These are phyloP conservation scores for Ascidia mentula DNA, from an alignment of 23 tunicate species.

Conservation along the genomic window DNA sequence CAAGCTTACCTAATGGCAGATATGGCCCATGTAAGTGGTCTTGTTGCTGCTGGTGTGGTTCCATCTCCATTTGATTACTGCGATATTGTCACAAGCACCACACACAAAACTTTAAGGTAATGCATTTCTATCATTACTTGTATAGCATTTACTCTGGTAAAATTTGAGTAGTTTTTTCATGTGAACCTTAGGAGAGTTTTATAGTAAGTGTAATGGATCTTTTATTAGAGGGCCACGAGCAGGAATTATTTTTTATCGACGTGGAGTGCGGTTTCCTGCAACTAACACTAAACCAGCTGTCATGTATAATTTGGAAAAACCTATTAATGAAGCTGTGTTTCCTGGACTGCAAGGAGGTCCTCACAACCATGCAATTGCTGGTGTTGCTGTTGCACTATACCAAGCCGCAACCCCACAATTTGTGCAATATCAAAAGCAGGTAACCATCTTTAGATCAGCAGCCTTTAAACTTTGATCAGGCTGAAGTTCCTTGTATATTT, in stretches of 20 bases:
- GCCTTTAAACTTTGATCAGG: not conserved
- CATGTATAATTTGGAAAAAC: constrained; percentile 90
- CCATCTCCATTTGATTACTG: constrained; percentile 97
- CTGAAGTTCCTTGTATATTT: not conserved
- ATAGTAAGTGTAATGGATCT: not conserved
- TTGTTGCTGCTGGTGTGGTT: constrained; percentile 93
- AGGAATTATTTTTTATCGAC: constrained; percentile 93
- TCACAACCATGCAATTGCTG: constrained; percentile 98
- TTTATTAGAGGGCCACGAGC: constrained; percentile 87
- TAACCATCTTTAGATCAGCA: not conserved
- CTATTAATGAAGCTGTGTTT: constrained; percentile 98
- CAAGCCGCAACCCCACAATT: constrained; percentile 83
- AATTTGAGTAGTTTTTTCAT: not conserved
- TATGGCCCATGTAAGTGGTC: constrained; percentile 98
- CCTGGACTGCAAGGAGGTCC: constrained; percentile 99
- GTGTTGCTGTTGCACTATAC: constrained; percentile 84
- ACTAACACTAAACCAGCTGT: constrained; percentile 43
- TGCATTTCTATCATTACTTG: not conserved
- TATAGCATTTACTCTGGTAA: not conserved
- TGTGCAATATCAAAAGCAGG: constrained; percentile 80
- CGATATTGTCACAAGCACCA: constrained; percentile 96
- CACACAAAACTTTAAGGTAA: constrained; percentile 97
- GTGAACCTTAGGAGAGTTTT: no score
- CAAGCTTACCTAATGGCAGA: constrained; percentile 90
- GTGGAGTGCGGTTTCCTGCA: constrained; percentile 60